Base-by-base conservation (phyloP, 2,888 invertebrate species). In the Reticulitermes lucifugus region DNA sequence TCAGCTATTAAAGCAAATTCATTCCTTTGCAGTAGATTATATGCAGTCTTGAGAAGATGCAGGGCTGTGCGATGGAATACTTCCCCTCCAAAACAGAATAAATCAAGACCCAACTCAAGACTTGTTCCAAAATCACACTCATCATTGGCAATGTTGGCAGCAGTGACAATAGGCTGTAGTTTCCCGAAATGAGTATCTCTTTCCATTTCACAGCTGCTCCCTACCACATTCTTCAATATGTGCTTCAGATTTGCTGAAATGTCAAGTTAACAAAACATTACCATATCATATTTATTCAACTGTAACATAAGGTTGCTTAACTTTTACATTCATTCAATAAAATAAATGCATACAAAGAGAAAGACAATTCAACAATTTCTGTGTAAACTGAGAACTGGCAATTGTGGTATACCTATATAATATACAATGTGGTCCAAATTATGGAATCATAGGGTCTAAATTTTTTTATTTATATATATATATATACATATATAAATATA, bases 51-150 rank as follows among this genome's bases (percentile, higher is more conserved):
- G 51, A 98, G 91, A 88, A 96, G 92, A 86, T 93, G 93, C 60
- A 93, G 89, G 4, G 95, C 92, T 75, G 93, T 93, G 6, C 92
- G 91, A 89, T 98, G 95, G 29, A 98, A 92, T 86, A 93, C 92
- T 81, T 93, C 91, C 83, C 94, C 90, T 0, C 97, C 96, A 85
- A 94, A 96, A 86, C 94, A 94, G 89, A 98, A 97, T 80, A 99
- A 91, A 90, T 97, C 95, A 88, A 97, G 94, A 0, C 98, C 98
- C 65, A 97, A 92, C 90, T 99, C 98, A 2, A 99, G 90, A 0
- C 97, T 96, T 84, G 97, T 98, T 0, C 98, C 99, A 91, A 98
- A 98, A 90, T 99, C 98, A 89, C 96, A 96, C 90, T 99, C 99
- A 89, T 99, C 99, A 85, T 96, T 95, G 0, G 98, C 99, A 90